These are phyloP conservation scores for Periplaneta americana DNA, from an alignment of 1,140 invertebrate species.

Conservation along the genomic window DNA sequence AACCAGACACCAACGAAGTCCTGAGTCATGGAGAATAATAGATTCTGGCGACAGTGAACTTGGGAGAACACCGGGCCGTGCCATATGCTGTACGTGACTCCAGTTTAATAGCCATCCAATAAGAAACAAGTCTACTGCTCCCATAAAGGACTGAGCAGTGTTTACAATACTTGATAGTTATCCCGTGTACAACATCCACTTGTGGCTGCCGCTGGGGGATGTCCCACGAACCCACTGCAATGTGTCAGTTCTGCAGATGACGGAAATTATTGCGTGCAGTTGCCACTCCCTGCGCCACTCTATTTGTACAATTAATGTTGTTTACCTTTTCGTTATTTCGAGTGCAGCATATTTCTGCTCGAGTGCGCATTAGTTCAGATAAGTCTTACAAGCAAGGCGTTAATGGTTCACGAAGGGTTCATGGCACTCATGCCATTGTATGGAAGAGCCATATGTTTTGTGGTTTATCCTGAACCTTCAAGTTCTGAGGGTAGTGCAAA, in stretches of 20 bases:
- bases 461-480: too few species aligned
- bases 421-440: too few species aligned
- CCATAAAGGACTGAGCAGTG: background rate
- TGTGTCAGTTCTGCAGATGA: background rate
- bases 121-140: background rate
- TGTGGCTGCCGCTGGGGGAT: background rate
- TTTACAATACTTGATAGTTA: background rate
- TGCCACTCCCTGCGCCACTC: background rate
- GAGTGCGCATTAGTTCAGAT: background rate
- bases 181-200: background rate
- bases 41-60: background rate
- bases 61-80: background rate
- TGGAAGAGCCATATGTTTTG: too few species aligned
- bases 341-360: too few species aligned
- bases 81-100: background rate
- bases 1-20: background rate
- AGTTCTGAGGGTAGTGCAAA: too few species aligned
- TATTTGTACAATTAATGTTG: background rate
- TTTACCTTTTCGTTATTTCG: background rate
- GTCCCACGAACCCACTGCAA: background rate
- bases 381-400: background rate
- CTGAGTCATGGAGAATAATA: background rate
- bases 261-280: background rate
- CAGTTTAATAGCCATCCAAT: background rate
- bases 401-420: background rate